Evolutionary conservation across 2,797 vertebrate species (phyloP).

Genomic region (Apogon hyalosoma): DNA sequence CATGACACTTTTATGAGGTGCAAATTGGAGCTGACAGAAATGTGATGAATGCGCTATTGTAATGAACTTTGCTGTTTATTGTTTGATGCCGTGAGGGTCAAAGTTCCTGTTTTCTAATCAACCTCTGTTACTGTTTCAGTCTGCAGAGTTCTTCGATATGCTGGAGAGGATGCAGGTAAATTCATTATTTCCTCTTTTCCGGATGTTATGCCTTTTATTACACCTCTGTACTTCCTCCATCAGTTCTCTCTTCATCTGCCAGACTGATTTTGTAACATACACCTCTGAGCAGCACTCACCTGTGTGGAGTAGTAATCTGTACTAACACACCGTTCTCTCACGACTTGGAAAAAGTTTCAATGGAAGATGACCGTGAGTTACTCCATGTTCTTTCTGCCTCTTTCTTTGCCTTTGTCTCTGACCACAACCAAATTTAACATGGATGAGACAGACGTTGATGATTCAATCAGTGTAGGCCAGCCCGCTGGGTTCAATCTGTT

Average conservation of each 20-base stretch:
- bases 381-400: slow-evolving; percentile 2
- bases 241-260: neutral
- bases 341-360: neutral
- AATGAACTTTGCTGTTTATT: slow-evolving; percentile 4
- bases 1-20: slow-evolving; percentile 20
- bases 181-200: neutral
- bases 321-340: neutral
- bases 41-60: neutral
- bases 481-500: slow-evolving; percentile 27
- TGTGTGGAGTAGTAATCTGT: slow-evolving; percentile 5
- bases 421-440: slow-evolving; percentile 4
- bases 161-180: slow-evolving; percentile 97
- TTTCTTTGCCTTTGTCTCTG: slow-evolving; percentile 7
- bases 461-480: slow-evolving; percentile 35
- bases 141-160: slow-evolving; percentile 98
- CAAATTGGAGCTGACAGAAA: slow-evolving; percentile 21
- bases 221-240: neutral
- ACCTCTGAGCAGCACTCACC: slow-evolving; percentile 1
- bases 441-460: slow-evolving; percentile 21
- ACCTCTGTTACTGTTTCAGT: slow-evolving; percentile 84
- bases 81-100: neutral
- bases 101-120: slow-evolving; percentile 14
- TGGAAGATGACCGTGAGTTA: neutral
- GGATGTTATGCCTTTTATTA: too few relatives aligned
- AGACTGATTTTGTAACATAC: neutral